phyloP scores from a whole-genome alignment of 2,113 vertebrate genomes.

The Cheilinus undulatus region DNA sequence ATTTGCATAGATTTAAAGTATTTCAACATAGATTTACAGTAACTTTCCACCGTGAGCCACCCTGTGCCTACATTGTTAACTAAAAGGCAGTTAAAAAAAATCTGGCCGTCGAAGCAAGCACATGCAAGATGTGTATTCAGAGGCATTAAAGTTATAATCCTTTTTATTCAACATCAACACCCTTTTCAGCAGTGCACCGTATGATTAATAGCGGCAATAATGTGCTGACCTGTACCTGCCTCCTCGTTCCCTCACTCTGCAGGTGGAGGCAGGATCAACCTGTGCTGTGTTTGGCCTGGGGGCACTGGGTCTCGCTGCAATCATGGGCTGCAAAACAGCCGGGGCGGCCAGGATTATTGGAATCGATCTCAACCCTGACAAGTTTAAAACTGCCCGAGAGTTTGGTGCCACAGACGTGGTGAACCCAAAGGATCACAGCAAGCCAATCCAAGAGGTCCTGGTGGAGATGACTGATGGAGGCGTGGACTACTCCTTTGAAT shows the following conservation, averaged over 20 bases:
- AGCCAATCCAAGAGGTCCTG: constrained; percentile 87
- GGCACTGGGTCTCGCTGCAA: constrained; percentile 87
- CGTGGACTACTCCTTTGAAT: constrained; percentile 90
- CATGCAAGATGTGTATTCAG: not conserved
- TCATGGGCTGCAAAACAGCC: constrained; percentile 88
- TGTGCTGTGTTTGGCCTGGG: constrained; percentile 89
- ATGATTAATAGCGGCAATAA: not conserved
- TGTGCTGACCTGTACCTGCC: not conserved
- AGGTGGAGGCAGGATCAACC: constrained; percentile 90
- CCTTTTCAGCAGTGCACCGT: not conserved
- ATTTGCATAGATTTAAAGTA: not conserved
- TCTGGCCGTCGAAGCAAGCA: not conserved
- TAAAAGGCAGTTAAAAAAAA: not conserved
- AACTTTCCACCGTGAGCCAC: no score
- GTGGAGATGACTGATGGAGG: constrained; percentile 85
- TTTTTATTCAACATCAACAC: not conserved
- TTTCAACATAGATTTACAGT: no score
- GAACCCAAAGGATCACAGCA: constrained; percentile 87
- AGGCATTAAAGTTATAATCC: not conserved
- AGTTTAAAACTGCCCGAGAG: constrained; percentile 86
- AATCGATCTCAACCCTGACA: constrained; percentile 86
- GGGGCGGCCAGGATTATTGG: constrained; percentile 90
- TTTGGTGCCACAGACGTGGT: constrained; percentile 88
- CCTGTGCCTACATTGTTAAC: not conserved
- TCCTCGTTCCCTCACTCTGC: not conserved